Evolutionary conservation across 2,888 invertebrate genomes (phyloP), one percentile per base, ranked within the genome.

Genomic region (Perizoma affinitatum): DNA sequence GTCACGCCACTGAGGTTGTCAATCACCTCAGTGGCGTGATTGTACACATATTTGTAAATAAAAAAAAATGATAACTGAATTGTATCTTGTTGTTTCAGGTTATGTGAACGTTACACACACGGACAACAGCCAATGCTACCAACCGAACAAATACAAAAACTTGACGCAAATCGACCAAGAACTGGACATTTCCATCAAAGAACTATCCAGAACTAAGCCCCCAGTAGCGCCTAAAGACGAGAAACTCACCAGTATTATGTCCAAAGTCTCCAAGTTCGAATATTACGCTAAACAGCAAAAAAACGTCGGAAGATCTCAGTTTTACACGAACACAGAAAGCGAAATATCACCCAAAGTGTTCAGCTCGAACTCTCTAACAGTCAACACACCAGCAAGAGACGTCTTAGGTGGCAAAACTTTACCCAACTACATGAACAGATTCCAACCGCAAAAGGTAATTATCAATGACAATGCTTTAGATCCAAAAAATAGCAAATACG

Each of bases 311-410:
- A 63, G 88, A 47, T 90, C 89, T 58, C 91, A 92, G 40, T 92
- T 92, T 41, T 92, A 86, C 71, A 91, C 88, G 44, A 76, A 81
- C 47, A 85, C 83, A 55, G 90, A 90, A 64, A 85, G 86, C 2
- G 91, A 91, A 69, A 92, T 92, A 35, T 92, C 96, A 0, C 97
- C 97, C 0, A 97, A 97, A 88, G 96, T 97, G 0, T 97, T 97
- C 72, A 95, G 96, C 33, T 93, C 96, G 0, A 96, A 96, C 75
- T 94, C 95, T 6, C 83, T 96, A 6, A 96, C 96, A 0, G 96
- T 96, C 0, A 97, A 96, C 70, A 96, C 96, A 5, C 96, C 97
- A 0, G 96, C 97, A 0, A 96, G 95, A 83, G 96, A 96, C 70
- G 96, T 97, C 0, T 83, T 97, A 40, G 96, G 96, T 0, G 94